These are phyloP conservation scores for Pheosia gnoma DNA, from an alignment of 2,888 invertebrate genomes.

Conservation along the genomic window DNA sequence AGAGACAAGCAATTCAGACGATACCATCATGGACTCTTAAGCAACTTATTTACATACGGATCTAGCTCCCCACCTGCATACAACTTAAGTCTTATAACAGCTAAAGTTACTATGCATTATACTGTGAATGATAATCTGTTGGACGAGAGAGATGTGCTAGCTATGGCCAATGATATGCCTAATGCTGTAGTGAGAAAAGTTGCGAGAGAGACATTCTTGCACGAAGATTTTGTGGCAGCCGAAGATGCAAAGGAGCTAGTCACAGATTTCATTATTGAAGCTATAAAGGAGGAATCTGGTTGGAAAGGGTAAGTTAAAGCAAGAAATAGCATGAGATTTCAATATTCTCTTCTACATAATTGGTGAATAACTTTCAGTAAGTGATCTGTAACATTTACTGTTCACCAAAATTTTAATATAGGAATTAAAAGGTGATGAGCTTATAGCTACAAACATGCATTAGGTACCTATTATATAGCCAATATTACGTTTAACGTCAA, in stretches of 20 bases:
- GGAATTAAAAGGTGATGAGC: too few species aligned
- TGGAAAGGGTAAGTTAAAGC: constrained; percentile 16
- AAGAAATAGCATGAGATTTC: too few species aligned
- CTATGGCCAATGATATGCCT: constrained; percentile 60
- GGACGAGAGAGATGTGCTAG: constrained; percentile 58
- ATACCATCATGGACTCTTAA: constrained; percentile 51
- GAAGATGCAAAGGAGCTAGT: constrained; percentile 60
- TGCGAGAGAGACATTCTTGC: constrained; percentile 52
- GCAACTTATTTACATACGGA: constrained; percentile 54
- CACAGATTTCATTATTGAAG: constrained; percentile 55
- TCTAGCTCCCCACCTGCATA: constrained; percentile 52
- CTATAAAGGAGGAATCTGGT: constrained; percentile 23
- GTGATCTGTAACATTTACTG: too few species aligned
- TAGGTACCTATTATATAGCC: too few species aligned
- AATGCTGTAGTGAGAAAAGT: constrained; percentile 55
- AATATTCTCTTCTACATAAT: too few species aligned
- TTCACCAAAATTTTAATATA: too few species aligned
- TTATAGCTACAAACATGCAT: too few species aligned
- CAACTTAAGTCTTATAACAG: constrained; percentile 52
- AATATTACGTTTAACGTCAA: too few species aligned
- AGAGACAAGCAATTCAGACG: constrained; percentile 57
- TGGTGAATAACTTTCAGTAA: too few species aligned
- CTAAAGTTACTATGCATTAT: constrained; percentile 61
- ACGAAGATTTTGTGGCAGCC: constrained; percentile 55
- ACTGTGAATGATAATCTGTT: constrained; percentile 54